phyloP scores from a whole-genome alignment of 1,140 invertebrate genomes.

The Drosophila serrata region DNA sequence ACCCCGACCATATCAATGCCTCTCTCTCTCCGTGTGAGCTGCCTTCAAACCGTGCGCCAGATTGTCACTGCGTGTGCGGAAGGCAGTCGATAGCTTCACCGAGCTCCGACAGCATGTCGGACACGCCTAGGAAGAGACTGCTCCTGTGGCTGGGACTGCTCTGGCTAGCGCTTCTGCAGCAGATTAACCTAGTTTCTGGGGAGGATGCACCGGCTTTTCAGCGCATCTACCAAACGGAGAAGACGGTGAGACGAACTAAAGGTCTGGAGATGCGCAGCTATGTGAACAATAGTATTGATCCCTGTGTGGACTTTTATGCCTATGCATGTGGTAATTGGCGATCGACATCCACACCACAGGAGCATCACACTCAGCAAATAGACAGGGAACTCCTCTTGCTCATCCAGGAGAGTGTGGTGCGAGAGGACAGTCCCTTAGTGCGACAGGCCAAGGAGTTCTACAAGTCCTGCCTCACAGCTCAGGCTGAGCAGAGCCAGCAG shows the following conservation, averaged over 20 bases:
- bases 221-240: slow-evolving; percentile 82
- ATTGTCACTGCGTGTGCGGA: slow-evolving; percentile 2
- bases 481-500: slow-evolving; percentile 91
- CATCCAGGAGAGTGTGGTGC: slow-evolving; percentile 86
- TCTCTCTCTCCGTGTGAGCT: slow-evolving; percentile 4
- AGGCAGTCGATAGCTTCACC: slow-evolving; percentile 39
- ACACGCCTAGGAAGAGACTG: slow-evolving; percentile 5
- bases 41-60: not conserved
- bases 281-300: slow-evolving; percentile 91
- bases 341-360: slow-evolving; percentile 91
- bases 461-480: slow-evolving; percentile 92
- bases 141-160: slow-evolving; percentile 10
- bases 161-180: not conserved
- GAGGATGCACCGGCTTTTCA: slow-evolving; percentile 35
- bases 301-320: slow-evolving; percentile 96
- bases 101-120: slow-evolving; percentile 63
- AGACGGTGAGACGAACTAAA: slow-evolving; percentile 82
- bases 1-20: slow-evolving; percentile 44
- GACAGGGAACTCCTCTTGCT: slow-evolving; percentile 89
- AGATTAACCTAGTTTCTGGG: slow-evolving; percentile 7
- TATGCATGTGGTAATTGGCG: slow-evolving; percentile 87
- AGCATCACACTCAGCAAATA: slow-evolving; percentile 89
- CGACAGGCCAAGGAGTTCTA: slow-evolving; percentile 93
- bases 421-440: slow-evolving; percentile 59
- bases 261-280: slow-evolving; percentile 89